These are phyloP conservation scores for Oscheius onirici DNA, from an alignment of 2,888 invertebrate genomes.

Conservation along the genomic window DNA sequence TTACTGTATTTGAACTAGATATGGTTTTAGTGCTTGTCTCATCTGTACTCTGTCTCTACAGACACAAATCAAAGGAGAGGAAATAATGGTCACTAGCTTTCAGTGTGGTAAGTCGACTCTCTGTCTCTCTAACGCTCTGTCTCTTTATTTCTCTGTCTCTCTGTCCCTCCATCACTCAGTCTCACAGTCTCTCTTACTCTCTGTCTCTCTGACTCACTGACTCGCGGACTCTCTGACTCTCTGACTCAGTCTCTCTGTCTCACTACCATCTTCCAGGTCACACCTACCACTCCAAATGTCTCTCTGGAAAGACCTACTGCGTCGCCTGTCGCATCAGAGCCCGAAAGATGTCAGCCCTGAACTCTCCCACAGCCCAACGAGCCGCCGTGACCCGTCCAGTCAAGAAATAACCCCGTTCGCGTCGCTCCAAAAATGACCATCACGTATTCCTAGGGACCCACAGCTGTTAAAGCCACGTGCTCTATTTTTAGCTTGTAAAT, in stretches of 20 bases:
- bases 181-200: too few relatives aligned
- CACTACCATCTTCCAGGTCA: constrained; percentile 36
- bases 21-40: constrained; percentile 49
- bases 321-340: constrained; percentile 47
- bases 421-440: neutral
- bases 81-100: constrained; percentile 36
- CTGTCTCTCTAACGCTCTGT: neutral
- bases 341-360: constrained; percentile 35
- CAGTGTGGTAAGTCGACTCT: constrained; percentile 36
- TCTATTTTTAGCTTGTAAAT: constrained; percentile 5
- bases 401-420: constrained; percentile 6
- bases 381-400: neutral
- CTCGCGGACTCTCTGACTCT: too few relatives aligned
- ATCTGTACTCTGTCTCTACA: constrained; percentile 49
- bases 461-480: constrained; percentile 8
- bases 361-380: too few relatives aligned
- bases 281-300: constrained; percentile 51
- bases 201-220: neutral
- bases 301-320: constrained; percentile 38
- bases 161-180: too few relatives aligned
- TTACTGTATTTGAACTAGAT: neutral
- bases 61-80: constrained; percentile 42
- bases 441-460: neutral
- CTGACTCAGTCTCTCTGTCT: neutral
- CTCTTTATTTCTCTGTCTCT: too few relatives aligned